Conservation (phyloP, 1,140 invertebrate genomes). For the Caenorhabditis tropicalis region DNA sequence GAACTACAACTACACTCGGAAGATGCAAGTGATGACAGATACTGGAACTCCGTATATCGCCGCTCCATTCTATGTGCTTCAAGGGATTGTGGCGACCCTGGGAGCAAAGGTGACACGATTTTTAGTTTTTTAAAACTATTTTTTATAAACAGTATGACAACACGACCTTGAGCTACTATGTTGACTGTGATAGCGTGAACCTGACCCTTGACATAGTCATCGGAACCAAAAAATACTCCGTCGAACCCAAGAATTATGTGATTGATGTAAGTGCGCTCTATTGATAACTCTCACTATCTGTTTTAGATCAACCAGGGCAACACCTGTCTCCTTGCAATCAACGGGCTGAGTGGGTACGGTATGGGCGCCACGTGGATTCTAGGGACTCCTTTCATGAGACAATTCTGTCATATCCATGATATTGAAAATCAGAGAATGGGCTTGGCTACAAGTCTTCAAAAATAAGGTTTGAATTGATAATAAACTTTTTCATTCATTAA, state of each 20-base stretch:
- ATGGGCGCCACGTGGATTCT: conserved; percentile 28
- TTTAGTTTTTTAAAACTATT: background rate
- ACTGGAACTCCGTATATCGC: background rate
- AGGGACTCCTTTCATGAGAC: background rate
- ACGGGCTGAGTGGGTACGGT: background rate
- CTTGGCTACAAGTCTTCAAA: background rate
- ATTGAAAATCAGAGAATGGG: background rate
- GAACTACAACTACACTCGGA: background rate
- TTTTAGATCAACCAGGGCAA: background rate
- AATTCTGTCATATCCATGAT: background rate
- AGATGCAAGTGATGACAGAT: background rate
- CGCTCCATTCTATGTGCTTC: background rate
- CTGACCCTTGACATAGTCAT: background rate
- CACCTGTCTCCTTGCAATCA: background rate
- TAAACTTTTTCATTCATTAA: background rate
- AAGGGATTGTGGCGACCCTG: background rate
- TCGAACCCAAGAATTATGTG: background rate
- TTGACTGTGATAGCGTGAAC: background rate
- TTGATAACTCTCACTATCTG: no score
- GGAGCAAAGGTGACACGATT: background rate
- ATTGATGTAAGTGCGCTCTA: background rate
- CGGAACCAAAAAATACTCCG: background rate
- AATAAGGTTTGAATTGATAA: background rate
- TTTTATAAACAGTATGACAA: background rate
- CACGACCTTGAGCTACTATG: background rate